Evolutionary conservation across 2,113 vertebrate species (phyloP).

Genomic region (Rynchops niger): DNA sequence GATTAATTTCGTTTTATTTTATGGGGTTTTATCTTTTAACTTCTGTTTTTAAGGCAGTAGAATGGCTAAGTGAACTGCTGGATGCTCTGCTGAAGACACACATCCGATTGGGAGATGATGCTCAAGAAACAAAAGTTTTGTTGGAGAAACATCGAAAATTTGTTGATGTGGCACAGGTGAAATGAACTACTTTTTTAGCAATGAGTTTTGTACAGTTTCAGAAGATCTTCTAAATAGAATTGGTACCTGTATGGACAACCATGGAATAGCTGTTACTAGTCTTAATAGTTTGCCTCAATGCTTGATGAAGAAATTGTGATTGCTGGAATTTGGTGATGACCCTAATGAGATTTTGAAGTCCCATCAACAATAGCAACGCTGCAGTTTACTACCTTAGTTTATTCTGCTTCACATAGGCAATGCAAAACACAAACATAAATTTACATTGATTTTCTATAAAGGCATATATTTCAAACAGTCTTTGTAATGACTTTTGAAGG

Average conservation of each 20-base stretch:
- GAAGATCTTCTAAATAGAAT: neutral
- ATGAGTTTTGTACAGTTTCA: neutral
- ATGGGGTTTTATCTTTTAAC: neutral
- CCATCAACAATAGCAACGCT: neutral
- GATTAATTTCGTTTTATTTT: neutral
- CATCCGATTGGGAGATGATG: slow-evolving; percentile 89
- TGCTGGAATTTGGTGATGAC: neutral
- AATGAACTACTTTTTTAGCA: slow-evolving; percentile 10
- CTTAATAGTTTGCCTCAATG: neutral
- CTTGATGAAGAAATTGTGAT: neutral
- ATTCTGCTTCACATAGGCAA: neutral
- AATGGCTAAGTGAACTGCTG: slow-evolving; percentile 94
- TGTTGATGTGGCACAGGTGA: slow-evolving; percentile 97
- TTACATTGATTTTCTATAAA: neutral
- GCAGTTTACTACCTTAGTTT: neutral
- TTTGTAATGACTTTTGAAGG: neutral
- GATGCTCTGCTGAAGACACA: slow-evolving; percentile 97
- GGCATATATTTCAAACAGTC: neutral
- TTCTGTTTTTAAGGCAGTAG: slow-evolving; percentile 83
- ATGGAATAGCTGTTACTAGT: neutral
- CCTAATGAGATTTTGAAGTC: neutral
- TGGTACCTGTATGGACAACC: neutral
- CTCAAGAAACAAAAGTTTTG: slow-evolving; percentile 92
- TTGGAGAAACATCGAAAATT: slow-evolving; percentile 98
- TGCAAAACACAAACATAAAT: neutral